phyloP scores from a whole-genome alignment of 2,888 invertebrate genomes.

The Acrobasis consociella region DNA sequence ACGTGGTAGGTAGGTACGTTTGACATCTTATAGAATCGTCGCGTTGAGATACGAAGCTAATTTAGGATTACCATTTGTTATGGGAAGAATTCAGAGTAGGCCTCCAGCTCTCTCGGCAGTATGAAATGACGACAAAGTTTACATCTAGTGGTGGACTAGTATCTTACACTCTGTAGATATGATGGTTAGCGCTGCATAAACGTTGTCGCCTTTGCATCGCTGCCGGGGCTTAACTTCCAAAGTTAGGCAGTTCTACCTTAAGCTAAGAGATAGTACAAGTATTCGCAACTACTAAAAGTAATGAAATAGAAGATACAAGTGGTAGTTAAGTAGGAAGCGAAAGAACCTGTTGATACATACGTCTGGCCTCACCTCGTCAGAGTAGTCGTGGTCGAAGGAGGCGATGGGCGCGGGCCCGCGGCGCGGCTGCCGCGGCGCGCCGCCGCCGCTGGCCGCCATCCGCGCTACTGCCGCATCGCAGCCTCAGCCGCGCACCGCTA shows the following conservation, averaged over 20 bases:
- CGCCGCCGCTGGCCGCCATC: conserved; percentile 53
- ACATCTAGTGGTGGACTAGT: too few relatives aligned
- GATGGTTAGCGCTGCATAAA: too few relatives aligned
- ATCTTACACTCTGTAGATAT: too few relatives aligned
- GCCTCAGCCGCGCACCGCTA: conserved; percentile 22
- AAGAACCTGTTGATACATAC: conserved; percentile 78
- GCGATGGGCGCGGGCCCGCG: conserved; percentile 97
- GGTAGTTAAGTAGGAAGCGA: conserved; percentile 56
- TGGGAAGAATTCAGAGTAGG: too few relatives aligned
- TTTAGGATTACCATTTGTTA: too few relatives aligned
- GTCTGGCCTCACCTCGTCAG: conserved; percentile 87
- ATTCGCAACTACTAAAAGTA: neutral
- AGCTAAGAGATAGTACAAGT: neutral
- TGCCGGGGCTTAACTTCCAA: neutral
- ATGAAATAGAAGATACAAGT: conserved; percentile 3
- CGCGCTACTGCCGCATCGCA: conserved; percentile 39
- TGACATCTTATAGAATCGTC: too few relatives aligned
- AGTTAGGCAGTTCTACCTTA: neutral
- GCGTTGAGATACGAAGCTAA: too few relatives aligned
- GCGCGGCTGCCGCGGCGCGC: conserved; percentile 85
- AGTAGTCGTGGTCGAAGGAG: conserved; percentile 93
- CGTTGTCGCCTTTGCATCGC: too few relatives aligned
- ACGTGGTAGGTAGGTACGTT: too few relatives aligned
- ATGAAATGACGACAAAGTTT: too few relatives aligned
- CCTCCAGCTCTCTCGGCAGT: too few relatives aligned